A percentile compares a stretch with the other conserved stretches of the same genome.
Evolutionary conservation across 2,797 vertebrate species (phyloP).

Genomic region (Oophaga sylvatica): DNA sequence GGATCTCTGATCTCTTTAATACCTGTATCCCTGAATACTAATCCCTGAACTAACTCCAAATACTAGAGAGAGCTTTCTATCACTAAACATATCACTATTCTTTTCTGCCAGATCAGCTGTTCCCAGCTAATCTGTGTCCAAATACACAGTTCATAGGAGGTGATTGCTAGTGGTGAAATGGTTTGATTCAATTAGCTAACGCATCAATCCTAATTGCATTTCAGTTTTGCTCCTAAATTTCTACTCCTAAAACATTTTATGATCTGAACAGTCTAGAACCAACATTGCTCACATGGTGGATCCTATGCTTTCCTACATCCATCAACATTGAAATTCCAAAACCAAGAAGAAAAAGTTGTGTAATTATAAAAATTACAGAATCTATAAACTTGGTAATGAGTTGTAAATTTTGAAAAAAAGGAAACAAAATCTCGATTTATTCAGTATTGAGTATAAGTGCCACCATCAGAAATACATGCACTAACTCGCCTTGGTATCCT

Average conservation of each 20-base stretch:
- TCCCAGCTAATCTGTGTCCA: slow-evolving; percentile 11
- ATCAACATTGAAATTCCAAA: too few species aligned
- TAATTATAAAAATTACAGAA: too few species aligned
- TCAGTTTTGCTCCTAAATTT: background rate
- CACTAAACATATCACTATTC: slow-evolving; percentile 7
- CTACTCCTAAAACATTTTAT: background rate
- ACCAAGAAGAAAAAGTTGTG: too few species aligned
- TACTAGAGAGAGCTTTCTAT: background rate
- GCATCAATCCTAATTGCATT: background rate
- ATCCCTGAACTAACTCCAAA: slow-evolving; percentile 8
- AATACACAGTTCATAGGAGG: slow-evolving; percentile 23
- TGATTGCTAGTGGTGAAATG: background rate
- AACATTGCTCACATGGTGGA: background rate
- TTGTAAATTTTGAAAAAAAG: too few species aligned
- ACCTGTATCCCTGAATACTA: slow-evolving; percentile 38
- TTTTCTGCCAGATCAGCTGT: slow-evolving; percentile 25
- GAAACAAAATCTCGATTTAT: too few species aligned
- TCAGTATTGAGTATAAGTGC: too few species aligned
- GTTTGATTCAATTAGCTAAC: background rate
- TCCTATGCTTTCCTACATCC: background rate
- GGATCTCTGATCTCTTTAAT: slow-evolving; percentile 36
- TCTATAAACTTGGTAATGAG: too few species aligned
- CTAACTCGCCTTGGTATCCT: too few species aligned
- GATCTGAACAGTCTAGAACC: background rate
- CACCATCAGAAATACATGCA: too few species aligned